Conservation (phyloP, 2,888 invertebrate species). For the Coleophora deauratella region DNA sequence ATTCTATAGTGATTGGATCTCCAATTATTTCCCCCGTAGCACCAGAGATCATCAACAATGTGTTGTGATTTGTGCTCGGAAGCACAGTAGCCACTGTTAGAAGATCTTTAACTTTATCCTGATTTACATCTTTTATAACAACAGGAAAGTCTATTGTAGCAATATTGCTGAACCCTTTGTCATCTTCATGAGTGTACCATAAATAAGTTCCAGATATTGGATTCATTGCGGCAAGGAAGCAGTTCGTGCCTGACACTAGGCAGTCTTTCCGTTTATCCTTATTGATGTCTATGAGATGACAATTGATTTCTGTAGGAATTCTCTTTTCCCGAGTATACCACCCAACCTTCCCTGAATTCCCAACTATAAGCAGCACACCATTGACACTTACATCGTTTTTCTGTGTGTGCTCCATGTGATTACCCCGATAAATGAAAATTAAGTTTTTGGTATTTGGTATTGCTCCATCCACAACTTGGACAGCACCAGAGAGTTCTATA, state of each 20-base stretch:
- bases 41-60: constrained; percentile 81
- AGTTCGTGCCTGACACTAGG: constrained; percentile 81
- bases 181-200: constrained; percentile 75
- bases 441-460: constrained; percentile 79
- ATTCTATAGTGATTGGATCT: constrained; percentile 73
- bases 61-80: constrained; percentile 70
- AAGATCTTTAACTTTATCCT: constrained; percentile 81
- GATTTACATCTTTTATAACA: constrained; percentile 81
- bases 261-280: constrained; percentile 82
- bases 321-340: constrained; percentile 82
- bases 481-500: constrained; percentile 79
- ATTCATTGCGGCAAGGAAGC: constrained; percentile 70
- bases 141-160: constrained; percentile 80
- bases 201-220: constrained; percentile 68
- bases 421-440: constrained; percentile 82
- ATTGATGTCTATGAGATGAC: constrained; percentile 82
- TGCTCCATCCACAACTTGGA: constrained; percentile 79
- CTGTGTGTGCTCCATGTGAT: constrained; percentile 72
- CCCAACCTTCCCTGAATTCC: constrained; percentile 79
- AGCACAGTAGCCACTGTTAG: constrained; percentile 73
- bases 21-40: constrained; percentile 78
- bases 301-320: constrained; percentile 82
- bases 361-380: constrained; percentile 81
- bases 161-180: constrained; percentile 63
- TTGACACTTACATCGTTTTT: constrained; percentile 68